Evolutionary conservation across 2,113 vertebrate species (phyloP), one percentile per base, ranked within the genome.

Genomic region (Mugil cephalus): DNA sequence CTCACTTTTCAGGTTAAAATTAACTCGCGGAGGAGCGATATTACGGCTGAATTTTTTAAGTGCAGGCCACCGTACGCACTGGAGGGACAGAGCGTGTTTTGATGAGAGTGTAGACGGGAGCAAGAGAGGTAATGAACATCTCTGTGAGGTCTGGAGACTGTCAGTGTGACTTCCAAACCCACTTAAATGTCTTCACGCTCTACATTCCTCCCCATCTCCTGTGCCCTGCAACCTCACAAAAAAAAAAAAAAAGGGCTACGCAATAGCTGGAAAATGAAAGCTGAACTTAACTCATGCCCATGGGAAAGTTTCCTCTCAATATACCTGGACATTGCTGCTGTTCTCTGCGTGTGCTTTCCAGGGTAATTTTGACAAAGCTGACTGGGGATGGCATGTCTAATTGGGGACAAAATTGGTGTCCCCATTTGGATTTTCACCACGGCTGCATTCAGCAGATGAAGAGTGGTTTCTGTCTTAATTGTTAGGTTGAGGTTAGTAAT

Each of bases 151-250:
- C 54, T 69, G 84, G 58, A 50, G 62, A 69, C 54, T 43, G 73
- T 76, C 80, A 40, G 50, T 76, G 76, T 69, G 79, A 47, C 73
- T 87, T 71, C 68, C 18, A 81, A 79, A 80, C 87, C 75, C 71
- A 84, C 77, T 91, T 87, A 68, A 85, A 87, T 79, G 72, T 70
- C 77, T 87, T 91, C 92, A 92, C 72, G 92, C 92, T 93, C 92
- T 88, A 91, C 83, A 92, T 91, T 87, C 73, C 69, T 76, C 73
- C 75, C 79, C 80, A 83, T 90, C 84, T 90, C 77, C 34, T 61
- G 40, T 74, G 63, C 74, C 83, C 84, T 77, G 80, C 84, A 86
- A 88, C 75, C 69, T 59, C 61, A 14, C 19, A 0, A 75, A 76
- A 62, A 60, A 58, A 74, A 54, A 59, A 60, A 68, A 60, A 62